Base-by-base conservation (phyloP, 2,888 invertebrate genomes). In the Horisme vitalbata region DNA sequence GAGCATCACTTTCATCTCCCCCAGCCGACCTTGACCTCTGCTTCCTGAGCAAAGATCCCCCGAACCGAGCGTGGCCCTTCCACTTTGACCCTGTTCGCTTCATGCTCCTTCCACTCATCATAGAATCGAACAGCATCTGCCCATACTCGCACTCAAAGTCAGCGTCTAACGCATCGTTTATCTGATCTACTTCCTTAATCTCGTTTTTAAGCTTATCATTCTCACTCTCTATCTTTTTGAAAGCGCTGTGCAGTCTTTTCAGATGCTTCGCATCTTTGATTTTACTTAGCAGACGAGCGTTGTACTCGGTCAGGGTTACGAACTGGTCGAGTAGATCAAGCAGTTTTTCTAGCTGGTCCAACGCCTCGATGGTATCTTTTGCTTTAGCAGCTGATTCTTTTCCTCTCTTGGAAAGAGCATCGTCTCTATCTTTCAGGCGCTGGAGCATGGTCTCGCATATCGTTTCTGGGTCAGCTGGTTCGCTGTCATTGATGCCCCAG, bases 261-360 rank as follows among this genome's bases (percentile, higher is more conserved):
- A 94, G 78, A 59, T 94, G 92, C 65, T 95, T 94, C 24, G 96
- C 89, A 60, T 95, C 95, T 47, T 93, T 91, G 14, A 95, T 91
- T 36, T 93, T 90, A 57, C 92, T 90, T 44, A 94, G 91, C 13
- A 95, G 83, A 52, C 91, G 91, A 0, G 91, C 90, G 73, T 96
- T 95, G 55, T 95, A 93, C 62, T 95, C 93, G 55, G 93, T 91
- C 23, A 96, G 79, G 27, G 92, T 91, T 4, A 95, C 87, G 55
- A 96, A 91, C 65, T 95, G 94, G 65, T 96, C 95, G 76, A 96
- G 91, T 20, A 97, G 79, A 49, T 93, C 92, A 61, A 96, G 92
- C 4, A 97, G 87, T 61, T 94, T 94, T 58, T 95, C 95, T 35
- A 97, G 76, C 65, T 96, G 95, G 64, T 96, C 95, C 52, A 97